These are phyloP conservation scores for Mormyrus lacerda DNA, from an alignment of 2,113 vertebrate genomes.

Conservation along the genomic window DNA sequence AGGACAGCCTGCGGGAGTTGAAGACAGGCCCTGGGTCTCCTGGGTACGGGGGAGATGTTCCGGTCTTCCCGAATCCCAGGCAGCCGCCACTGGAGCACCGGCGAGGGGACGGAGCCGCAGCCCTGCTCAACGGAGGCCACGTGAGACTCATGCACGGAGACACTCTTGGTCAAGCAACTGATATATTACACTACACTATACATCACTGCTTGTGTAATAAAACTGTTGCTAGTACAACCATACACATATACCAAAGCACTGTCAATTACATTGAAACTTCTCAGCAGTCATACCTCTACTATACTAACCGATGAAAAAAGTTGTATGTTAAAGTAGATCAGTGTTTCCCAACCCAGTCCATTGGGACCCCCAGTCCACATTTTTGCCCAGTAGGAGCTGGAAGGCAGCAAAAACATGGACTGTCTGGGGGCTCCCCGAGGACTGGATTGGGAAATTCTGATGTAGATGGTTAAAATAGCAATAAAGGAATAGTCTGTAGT, in stretches of 20 bases:
- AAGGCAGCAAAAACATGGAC: background rate
- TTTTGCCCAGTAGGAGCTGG: background rate
- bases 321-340: background rate
- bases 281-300: background rate
- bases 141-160: background rate
- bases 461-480: background rate
- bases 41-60: constrained; percentile 66
- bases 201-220: background rate
- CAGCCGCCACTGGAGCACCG: constrained; percentile 62
- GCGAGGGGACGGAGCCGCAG: constrained; percentile 45
- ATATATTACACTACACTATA: background rate
- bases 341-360: background rate
- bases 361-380: background rate
- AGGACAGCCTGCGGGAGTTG: constrained; percentile 63
- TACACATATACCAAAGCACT: background rate
- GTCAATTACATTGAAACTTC: background rate
- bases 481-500: background rate
- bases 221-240: background rate
- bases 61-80: constrained; percentile 56
- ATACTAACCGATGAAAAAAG: background rate
- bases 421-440: background rate
- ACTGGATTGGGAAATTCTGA: background rate
- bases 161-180: background rate
- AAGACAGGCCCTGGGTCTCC: constrained; percentile 50
- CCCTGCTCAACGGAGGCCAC: constrained; percentile 51